These are phyloP conservation scores for Athalia cordata DNA, from an alignment of 2,888 invertebrate genomes.

Conservation along the genomic window DNA sequence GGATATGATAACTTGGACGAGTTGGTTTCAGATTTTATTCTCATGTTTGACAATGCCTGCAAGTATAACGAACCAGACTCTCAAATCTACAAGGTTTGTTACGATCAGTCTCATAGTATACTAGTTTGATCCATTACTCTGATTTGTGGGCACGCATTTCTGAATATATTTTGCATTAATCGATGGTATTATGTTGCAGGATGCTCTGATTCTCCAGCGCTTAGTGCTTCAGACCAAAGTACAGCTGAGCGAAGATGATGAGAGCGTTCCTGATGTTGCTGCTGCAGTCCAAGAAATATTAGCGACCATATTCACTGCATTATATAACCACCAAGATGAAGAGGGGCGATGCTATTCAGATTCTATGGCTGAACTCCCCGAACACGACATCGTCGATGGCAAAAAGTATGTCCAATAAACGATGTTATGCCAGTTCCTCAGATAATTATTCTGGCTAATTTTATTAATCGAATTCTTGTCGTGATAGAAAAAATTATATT, in stretches of 20 bases:
- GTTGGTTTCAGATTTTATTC: slow-evolving; percentile 89
- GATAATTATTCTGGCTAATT: too few species aligned
- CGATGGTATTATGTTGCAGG: slow-evolving; percentile 73
- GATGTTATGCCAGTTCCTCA: too few species aligned
- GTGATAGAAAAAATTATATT: slow-evolving; percentile 46
- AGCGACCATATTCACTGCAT: slow-evolving; percentile 91
- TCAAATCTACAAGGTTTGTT: slow-evolving; percentile 90
- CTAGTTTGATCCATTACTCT: neutral
- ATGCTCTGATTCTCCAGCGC: slow-evolving; percentile 93
- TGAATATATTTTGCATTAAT: slow-evolving; percentile 5
- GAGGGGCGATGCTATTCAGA: slow-evolving; percentile 98
- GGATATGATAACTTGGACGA: slow-evolving; percentile 90
- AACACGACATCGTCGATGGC: slow-evolving; percentile 84
- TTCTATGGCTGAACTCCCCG: slow-evolving; percentile 94
- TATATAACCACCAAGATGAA: slow-evolving; percentile 97
- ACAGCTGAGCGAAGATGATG: slow-evolving; percentile 88
- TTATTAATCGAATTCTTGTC: slow-evolving; percentile 38
- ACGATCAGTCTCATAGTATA: neutral
- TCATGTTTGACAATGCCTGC: slow-evolving; percentile 98
- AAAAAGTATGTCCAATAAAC: slow-evolving; percentile 75
- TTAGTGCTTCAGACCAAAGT: slow-evolving; percentile 94
- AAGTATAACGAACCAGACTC: slow-evolving; percentile 98
- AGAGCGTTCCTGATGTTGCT: slow-evolving; percentile 91
- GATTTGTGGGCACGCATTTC: slow-evolving; percentile 3
- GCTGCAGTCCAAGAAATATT: slow-evolving; percentile 94